Evolutionary conservation across 2,113 vertebrate species (phyloP), one percentile per base, ranked within the genome.

Genomic region (Ivindomyrus marchei): DNA sequence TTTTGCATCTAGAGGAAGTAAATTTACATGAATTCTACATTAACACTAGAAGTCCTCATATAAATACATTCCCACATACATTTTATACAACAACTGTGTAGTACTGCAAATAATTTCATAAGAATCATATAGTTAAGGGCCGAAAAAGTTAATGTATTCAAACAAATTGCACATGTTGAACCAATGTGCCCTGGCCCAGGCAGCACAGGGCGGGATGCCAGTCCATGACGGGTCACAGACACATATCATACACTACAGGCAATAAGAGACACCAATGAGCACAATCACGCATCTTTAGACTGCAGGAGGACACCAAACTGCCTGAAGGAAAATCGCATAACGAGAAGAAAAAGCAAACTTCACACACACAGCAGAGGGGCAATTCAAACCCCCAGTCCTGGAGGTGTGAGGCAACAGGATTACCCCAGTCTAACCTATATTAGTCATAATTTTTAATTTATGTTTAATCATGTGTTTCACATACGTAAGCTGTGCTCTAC

Each of bases 1-100:
- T 46, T 91, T 94, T 95, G 94, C 95, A 95, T 93, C 95, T 96
- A 95, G 91, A 50, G 90, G 91, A n/a, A 88, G 90, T 62, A 92
- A 91, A 93, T 27, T 13, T 31, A 27, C 27, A 62, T 62, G 10
- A 9, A 27, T 62, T n/a, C 21, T n/a, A n/a, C 56, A n/a, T n/a
- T 62, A 62, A 62, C 58, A 66, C 58, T 27, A n/a, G 10, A 85
- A 47, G 9, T 49, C 8, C 21, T 46, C 21, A 50, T 13, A 86
- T 86, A 46, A 21, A 46, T 86, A 24, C 45, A 85, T 85, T 46
- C 42, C 83, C 36, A 85, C 8, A 85, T 46, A 85, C 39, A 85
- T 19, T 77, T 39, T 13, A 39, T 39, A 77, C 4, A 77, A n/a
- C 31, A 77, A 77, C 6, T 77, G 70, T 77, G 15, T 6, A 83